Percentiles rank a stretch among this genome's conserved stretches.
phyloP scores from a whole-genome alignment of 2,797 vertebrate species.

The Otolemur crassicaudatus region DNA sequence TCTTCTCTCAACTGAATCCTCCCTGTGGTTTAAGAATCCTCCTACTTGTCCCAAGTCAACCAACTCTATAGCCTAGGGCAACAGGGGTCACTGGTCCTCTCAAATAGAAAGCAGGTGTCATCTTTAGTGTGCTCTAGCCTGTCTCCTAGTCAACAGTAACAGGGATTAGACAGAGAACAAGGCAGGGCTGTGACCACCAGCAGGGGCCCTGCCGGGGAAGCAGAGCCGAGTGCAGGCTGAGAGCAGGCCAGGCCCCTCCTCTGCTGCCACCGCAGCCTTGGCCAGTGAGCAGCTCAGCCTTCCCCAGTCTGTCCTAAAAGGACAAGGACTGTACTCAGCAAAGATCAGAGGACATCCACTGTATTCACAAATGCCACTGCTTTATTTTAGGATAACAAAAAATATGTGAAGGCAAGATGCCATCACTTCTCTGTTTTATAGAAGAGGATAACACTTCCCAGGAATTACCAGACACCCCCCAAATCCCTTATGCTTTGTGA shows the following conservation, averaged over 20 bases:
- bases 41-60: fast-evolving
- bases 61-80: fast-evolving
- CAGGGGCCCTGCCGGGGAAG: too few species aligned
- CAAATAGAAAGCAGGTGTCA: fast-evolving
- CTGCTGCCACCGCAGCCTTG: not conserved
- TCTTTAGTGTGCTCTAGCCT: not conserved
- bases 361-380: not conserved
- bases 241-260: too few species aligned
- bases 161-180: too few species aligned
- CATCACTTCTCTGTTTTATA: not conserved
- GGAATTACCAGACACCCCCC: not conserved
- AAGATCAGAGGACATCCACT: not conserved
- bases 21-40: fast-evolving
- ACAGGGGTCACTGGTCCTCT: not conserved
- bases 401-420: fast-evolving
- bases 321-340: not conserved
- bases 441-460: not conserved
- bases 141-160: not conserved
- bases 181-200: too few species aligned
- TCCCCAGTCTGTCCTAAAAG: not conserved
- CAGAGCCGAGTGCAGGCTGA: not conserved
- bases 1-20: not conserved
- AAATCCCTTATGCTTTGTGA: not conserved
- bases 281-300: too few species aligned
- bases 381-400: not conserved